Evolutionary conservation across 1,140 invertebrate species (phyloP), one percentile per base, ranked within the genome.

Genomic region (Ephestia elutella): DNA sequence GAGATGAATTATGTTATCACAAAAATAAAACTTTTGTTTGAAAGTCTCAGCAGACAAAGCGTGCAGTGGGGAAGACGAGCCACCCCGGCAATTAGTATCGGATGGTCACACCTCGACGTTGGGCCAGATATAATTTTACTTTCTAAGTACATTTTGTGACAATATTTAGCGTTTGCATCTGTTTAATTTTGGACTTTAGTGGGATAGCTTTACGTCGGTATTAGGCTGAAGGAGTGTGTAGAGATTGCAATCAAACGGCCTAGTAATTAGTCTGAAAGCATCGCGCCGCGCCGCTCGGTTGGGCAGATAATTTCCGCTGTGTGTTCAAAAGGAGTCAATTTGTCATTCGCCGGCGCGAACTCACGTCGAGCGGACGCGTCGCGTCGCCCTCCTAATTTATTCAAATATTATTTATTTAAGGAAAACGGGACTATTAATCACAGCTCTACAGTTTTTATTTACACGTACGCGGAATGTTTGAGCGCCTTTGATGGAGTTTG

Each of bases 381-480:
- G 76, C 68, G 72, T 74, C 74, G 68, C 65, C 70, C 75, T 77
- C 75, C 74, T 87, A 86, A 86, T 86, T 87, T 87, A 87, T 87
- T 84, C 73, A 78, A 77, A 82, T 86, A 84, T 86, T 86, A 87
- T 86, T 87, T 86, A 86, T 87, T 80, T 86, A 86, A 78, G 81
- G 84, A 87, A 86, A 82, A 84, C 75, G 75, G 61, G 82, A 74
- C 81, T 75, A 86, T 87, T 86, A 87, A 87, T 87, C 82, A 87
- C 78, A 80, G 78, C 72, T 80, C 76, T 77, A 74, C 70, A 80
- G 70, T 79, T 87, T 84, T 87, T 84, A 86, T 87, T 87, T 86
- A 87, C 79, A 76, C 67, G 64, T 74, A 59, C 57, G 67, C 65
- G 68, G 75, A 73, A 79, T 80, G 70, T 73, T 70, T 71, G 75